Evolutionary conservation across 2,113 vertebrate genomes (phyloP), one percentile per base, ranked within the genome.

Genomic region (Ammodytes marinus): DNA sequence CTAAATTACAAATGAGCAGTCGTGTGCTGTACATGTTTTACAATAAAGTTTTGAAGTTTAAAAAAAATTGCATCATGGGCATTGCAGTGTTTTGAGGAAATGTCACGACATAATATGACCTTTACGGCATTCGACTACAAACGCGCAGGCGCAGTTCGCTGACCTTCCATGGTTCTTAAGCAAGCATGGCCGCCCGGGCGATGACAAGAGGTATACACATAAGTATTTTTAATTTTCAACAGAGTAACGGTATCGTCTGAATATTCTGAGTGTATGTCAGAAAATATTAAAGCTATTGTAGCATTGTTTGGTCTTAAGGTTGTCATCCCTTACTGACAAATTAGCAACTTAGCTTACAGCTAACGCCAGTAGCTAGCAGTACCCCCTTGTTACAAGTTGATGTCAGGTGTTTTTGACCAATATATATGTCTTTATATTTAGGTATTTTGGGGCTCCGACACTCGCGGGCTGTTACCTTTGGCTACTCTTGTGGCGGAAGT

Each of bases 151-250:
- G 89, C 84, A 63, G 53, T 54, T 11, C 8, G 11, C 59, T 91
- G 89, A 92, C 91, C 91, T 89, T 92, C 88, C 55, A 66, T 69
- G 50, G 80, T 52, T 37, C 50, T 45, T 0, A 17, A 69, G 39
- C 57, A 72, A 93, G 88, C 94, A 95, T 96, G 95, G 94, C 95
- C 0, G 19, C 85, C 0, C 86, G 92, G 45, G 60, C 87, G 0
- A 59, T 95, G 6, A 68, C 76, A 0, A 95, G 85, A 95, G 95
- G 95, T 95, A 91, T 19, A 4, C 9, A 1, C 6, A 11, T 1
- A 6, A 15, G 0, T 35, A 2, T 37, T 9, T 68, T 8, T 12
- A 27, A 46, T 4, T 10, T 27, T 1, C 0, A 4, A n/a, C 12
- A 14, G 0, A 4, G 4, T 13, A 9, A 50, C 2, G 1, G 8